These are phyloP conservation scores for Leucophenga montana DNA, from an alignment of 2,888 invertebrate genomes.

Conservation along the genomic window DNA sequence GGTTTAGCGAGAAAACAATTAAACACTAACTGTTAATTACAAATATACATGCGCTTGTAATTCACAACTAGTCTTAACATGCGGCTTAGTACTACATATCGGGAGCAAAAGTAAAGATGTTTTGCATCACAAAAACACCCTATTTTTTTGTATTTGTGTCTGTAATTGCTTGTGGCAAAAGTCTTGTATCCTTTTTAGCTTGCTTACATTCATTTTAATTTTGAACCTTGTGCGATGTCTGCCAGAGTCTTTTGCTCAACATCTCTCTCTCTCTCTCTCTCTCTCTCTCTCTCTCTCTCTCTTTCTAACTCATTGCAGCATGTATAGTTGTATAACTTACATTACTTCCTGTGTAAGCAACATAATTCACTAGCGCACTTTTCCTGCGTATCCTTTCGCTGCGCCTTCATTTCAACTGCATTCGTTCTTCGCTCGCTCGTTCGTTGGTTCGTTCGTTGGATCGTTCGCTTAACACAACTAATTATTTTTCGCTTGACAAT, in stretches of 20 bases:
- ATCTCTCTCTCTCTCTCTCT: not conserved
- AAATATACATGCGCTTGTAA: no score
- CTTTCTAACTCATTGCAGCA: not conserved
- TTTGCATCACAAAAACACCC: no score
- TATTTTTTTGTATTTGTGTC: slow-evolving; percentile 37
- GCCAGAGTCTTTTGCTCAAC: slow-evolving; percentile 12
- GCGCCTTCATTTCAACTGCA: no score
- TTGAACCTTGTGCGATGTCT: slow-evolving; percentile 59
- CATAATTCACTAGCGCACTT: slow-evolving; percentile 46
- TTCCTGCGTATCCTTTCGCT: slow-evolving; percentile 34
- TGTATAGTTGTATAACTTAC: slow-evolving; percentile 34
- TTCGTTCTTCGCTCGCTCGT: not conserved
- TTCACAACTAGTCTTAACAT: no score
- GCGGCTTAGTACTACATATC: no score
- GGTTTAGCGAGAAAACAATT: no score
- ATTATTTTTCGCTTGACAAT: slow-evolving; percentile 69
- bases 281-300: no score
- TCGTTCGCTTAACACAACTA: slow-evolving; percentile 57
- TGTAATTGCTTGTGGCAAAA: slow-evolving; percentile 57
- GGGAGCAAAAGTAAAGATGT: no score
- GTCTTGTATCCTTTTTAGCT: slow-evolving; percentile 63
- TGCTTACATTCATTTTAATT: slow-evolving; percentile 62
- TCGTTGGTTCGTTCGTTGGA: slow-evolving; percentile 25
- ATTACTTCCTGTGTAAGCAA: slow-evolving; percentile 63
- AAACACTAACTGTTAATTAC: no score